Base-by-base conservation (phyloP, 2,888 invertebrate species). In the Candidula unifasciata region DNA sequence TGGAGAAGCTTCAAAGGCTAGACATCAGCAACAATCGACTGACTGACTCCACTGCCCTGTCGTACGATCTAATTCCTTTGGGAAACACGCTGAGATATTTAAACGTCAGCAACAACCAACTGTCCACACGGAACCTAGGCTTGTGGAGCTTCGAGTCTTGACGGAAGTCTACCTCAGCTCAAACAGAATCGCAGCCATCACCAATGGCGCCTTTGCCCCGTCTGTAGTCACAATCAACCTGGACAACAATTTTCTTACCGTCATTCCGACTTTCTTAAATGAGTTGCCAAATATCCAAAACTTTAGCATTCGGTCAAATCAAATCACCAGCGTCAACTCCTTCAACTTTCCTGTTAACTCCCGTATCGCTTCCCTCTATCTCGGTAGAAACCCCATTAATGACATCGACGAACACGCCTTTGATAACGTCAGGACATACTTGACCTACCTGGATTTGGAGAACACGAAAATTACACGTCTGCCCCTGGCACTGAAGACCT, bases 11-110 rank as follows among this genome's bases (percentile, higher is more conserved):
- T 2, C 37, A 78, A 37, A 37, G 64, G 60, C 37, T 78, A 35
- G 64, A 78, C n/a, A 5, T 78, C 10, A 64, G 64, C 37, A 78
- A 24, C 8, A 78, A 78, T 35, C 33, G 44, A n/a, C 2, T 78
- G 3, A 1, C 60, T 2, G 78, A 78, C n/a, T 8, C 24, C 13
- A n/a, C 37, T 24, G 64, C 64, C 0, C 44, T 78, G 1, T 78
- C 78, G 3, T 78, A n/a, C 24, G 78, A 78, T n/a, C 64, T 78
- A 3, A 78, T 78, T n/a, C 64, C 78, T 16, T 27, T 78, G 8
- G 78, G 78, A n/a, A 60, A 33, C 3, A 78, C 64, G 24, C 64
- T 78, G 60, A 64, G 24, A 33, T 78, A 64, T 27, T 64, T 78
- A 35, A 37, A 78, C 27, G 24, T 78, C 16, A 78, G 78, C 37